phyloP scores from a whole-genome alignment of 1,140 invertebrate genomes.

The Aphis gossypii region DNA sequence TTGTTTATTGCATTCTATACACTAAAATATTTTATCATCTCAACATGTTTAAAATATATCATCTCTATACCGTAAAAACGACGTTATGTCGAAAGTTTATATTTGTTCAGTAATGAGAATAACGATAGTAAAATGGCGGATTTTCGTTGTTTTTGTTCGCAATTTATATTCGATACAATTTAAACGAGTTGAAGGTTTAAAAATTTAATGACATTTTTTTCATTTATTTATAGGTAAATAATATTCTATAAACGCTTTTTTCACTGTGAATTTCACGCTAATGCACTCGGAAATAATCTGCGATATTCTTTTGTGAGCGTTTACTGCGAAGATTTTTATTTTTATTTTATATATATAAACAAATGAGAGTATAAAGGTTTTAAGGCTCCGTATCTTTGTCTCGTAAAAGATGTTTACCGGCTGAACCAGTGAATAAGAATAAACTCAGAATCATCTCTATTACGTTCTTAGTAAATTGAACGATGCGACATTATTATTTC shows the following conservation, averaged over 20 bases:
- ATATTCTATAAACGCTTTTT: constrained; percentile 16
- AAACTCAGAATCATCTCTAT: background rate
- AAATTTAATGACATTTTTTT: background rate
- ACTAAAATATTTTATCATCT: constrained; percentile 18
- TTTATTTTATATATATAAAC: background rate
- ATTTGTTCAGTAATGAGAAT: background rate
- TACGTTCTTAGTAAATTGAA: background rate
- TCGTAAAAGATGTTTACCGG: background rate
- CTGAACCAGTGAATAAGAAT: background rate
- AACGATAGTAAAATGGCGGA: background rate
- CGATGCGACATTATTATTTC: background rate
- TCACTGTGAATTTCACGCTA: background rate
- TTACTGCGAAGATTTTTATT: background rate
- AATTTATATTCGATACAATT: background rate
- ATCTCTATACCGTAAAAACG: background rate
- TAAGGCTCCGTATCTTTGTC: background rate
- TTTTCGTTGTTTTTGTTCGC: constrained; percentile 14
- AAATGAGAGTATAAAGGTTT: constrained; percentile 3
- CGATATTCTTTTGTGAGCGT: background rate
- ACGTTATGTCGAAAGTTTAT: background rate
- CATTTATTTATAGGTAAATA: constrained; percentile 23
- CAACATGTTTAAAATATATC: background rate
- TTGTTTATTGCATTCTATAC: background rate
- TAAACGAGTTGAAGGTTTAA: background rate
- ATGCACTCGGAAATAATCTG: constrained; percentile 21